phyloP scores from a whole-genome alignment of 1,140 invertebrate species.

The Telenomus remus region DNA sequence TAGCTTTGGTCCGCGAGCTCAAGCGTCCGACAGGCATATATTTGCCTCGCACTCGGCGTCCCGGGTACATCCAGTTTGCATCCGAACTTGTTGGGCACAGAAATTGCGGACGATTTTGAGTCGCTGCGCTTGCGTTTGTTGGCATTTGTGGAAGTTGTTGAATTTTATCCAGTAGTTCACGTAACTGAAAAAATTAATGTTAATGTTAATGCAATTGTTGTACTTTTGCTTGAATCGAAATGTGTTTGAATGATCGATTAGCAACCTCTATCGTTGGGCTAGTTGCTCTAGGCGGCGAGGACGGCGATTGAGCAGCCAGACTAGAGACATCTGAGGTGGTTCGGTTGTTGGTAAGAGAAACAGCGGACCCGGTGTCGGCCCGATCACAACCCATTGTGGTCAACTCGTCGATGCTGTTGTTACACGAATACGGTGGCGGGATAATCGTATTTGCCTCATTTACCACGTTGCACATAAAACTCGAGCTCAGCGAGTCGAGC shows the following conservation, averaged over 20 bases:
- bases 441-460: constrained; percentile 88
- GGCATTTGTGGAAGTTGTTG: constrained; percentile 78
- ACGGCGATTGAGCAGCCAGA: constrained; percentile 78
- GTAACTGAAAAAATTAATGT: constrained; percentile 65
- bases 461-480: constrained; percentile 86
- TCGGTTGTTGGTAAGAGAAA: constrained; percentile 76
- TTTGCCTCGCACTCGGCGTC: constrained; percentile 65
- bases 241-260: background rate
- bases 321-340: constrained; percentile 82
- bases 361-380: constrained; percentile 65
- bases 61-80: constrained; percentile 45
- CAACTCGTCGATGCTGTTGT: constrained; percentile 82
- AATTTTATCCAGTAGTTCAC: constrained; percentile 81
- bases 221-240: too few relatives aligned
- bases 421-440: constrained; percentile 87
- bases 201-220: background rate
- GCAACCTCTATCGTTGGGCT: constrained; percentile 82
- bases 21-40: constrained; percentile 70
- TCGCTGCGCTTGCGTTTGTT: constrained; percentile 52
- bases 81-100: constrained; percentile 58
- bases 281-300: constrained; percentile 85
- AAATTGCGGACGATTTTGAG: constrained; percentile 64
- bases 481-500: constrained; percentile 87
- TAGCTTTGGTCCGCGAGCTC: constrained; percentile 69
- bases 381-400: constrained; percentile 70